Base-by-base conservation (phyloP, 2,113 vertebrate species). In the Pagrus major region DNA sequence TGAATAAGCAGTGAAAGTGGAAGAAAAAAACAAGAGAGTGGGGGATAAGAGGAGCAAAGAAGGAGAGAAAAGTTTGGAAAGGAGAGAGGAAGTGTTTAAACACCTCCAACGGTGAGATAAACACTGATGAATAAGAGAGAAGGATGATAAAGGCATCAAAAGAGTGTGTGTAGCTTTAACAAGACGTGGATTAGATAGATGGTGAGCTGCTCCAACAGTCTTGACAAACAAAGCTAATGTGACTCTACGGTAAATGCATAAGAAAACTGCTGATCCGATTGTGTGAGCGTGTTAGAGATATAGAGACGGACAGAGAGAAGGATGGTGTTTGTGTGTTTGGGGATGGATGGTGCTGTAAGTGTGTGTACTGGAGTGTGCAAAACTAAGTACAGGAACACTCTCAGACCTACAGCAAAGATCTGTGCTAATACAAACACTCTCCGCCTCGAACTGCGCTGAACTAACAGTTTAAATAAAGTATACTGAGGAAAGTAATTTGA, bases 201-300 rank as follows among this genome's bases (percentile, higher is more conserved):
- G 49, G 66, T 35, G 58, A 67, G 71, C 35, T 69, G 47, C 73
- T 69, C 71, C 68, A 59, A 15, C 39, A 31, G 41, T 52, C 67
- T 86, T 82, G 71, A 74, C 37, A 82, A 79, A 86, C 60, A 83
- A 72, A 66, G 56, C 56, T 81, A 70, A 80, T 70, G 68, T 85
- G 60, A 69, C 65, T 74, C n/a, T 66, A 61, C 79, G 64, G 68
- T 49, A 58, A 55, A 67, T 51, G 51, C 55, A 41, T 20, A 18
- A 21, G 16, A 61, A 83, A 71, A 79, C 27, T 21, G 64, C 67
- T 73, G 58, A 80, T 65, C 39, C 33, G 18, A 59, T 56, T 63
- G 42, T 66, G 46, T 14, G 41, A 37, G 54, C 23, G 31, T 23
- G 29, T 61, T 75, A n/a, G 8, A 54, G n/a, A 65, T 64, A 54